A percentile compares a stretch with the other conserved stretches of the same genome.
These are phyloP conservation scores for Papilio glaucus DNA, from an alignment of 1,140 invertebrate genomes.

Conservation along the genomic window DNA sequence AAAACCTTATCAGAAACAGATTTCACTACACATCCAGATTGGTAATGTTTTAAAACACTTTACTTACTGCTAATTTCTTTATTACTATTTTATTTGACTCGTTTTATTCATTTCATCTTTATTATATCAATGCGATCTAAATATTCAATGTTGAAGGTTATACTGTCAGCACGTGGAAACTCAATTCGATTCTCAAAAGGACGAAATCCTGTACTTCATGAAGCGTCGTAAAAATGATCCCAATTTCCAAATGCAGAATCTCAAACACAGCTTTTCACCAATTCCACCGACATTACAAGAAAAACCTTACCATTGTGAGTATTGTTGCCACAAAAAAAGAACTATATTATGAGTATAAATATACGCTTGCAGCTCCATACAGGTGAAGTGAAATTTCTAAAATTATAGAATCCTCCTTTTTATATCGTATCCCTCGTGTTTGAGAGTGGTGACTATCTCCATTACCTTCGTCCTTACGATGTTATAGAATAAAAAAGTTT, in stretches of 20 bases:
- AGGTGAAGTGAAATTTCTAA: too few relatives aligned
- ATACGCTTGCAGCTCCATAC: too few relatives aligned
- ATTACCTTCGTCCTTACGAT: too few relatives aligned
- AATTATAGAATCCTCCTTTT: too few relatives aligned
- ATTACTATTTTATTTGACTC: conserved; percentile 11
- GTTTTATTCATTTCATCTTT: too few relatives aligned
- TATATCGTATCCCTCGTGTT: too few relatives aligned
- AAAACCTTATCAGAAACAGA: conserved; percentile 60
- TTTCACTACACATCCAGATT: conserved; percentile 71
- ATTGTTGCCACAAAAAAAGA: conserved; percentile 2
- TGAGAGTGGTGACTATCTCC: too few relatives aligned
- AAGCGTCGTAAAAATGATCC: conserved; percentile 63
- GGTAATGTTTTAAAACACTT: conserved; percentile 51
- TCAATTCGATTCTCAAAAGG: conserved; percentile 56
- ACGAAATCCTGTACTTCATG: conserved; percentile 67
- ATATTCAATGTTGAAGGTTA: conserved; percentile 59
- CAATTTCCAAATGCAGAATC: conserved; percentile 62
- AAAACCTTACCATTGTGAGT: conserved; percentile 72
- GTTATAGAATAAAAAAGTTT: too few relatives aligned
- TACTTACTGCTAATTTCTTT: not conserved
- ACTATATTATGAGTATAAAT: too few relatives aligned
- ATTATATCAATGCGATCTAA: too few relatives aligned
- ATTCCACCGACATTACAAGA: conserved; percentile 61
- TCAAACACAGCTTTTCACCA: conserved; percentile 62
- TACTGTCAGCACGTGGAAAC: conserved; percentile 73